phyloP scores from a whole-genome alignment of 2,888 invertebrate genomes.

The Peribatodes rhomboidaria region DNA sequence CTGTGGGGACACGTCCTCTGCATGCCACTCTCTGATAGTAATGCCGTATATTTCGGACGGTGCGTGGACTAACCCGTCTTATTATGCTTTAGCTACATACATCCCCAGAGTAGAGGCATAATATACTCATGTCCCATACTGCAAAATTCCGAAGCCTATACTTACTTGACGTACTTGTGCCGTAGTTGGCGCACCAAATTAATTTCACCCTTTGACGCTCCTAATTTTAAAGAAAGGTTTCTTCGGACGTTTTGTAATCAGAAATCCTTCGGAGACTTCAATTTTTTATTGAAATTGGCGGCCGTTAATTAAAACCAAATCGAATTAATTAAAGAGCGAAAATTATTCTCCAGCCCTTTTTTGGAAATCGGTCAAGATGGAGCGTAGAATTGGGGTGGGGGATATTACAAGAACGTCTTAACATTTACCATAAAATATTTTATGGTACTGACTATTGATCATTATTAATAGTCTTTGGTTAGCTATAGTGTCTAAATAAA shows the following conservation, averaged over 20 bases:
- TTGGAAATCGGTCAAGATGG: constrained; percentile 55
- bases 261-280: constrained; percentile 76
- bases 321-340: constrained; percentile 78
- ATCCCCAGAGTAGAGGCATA: constrained; percentile 13
- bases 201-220: constrained; percentile 36
- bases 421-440: background rate
- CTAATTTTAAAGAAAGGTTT: constrained; percentile 50
- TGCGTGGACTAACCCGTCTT: constrained; percentile 67
- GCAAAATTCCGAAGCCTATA: constrained; percentile 27
- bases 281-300: constrained; percentile 80
- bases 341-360: constrained; percentile 73
- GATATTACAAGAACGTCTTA: background rate
- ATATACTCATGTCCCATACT: constrained; percentile 20
- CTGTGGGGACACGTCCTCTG: constrained; percentile 62
- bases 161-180: constrained; percentile 14
- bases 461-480: too few species aligned
- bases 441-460: background rate
- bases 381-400: background rate
- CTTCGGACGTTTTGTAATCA: constrained; percentile 68
- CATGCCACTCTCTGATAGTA: constrained; percentile 75
- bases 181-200: constrained; percentile 26
- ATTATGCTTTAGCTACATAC: constrained; percentile 59
- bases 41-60: constrained; percentile 76
- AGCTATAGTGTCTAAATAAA: too few species aligned
- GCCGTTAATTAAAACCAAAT: constrained; percentile 83